Evolutionary conservation across 2,888 invertebrate species (phyloP), one percentile per base, ranked within the genome.

Genomic region (Acronicta psi): DNA sequence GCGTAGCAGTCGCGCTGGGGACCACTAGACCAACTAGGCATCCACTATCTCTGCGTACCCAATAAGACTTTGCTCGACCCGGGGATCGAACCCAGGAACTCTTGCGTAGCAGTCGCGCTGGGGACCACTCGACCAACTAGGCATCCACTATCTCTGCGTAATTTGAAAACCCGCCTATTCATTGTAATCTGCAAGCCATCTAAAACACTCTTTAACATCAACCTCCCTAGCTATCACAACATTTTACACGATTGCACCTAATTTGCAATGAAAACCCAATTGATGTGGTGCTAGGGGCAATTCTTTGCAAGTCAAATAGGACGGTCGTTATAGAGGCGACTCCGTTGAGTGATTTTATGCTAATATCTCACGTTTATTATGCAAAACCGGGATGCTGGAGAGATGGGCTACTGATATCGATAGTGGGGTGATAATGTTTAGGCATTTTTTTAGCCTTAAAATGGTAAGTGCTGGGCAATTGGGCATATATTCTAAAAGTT

Each of bases 251-350:
- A 64, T 70, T 57, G 73, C 61, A 65, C 50, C 49, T 76, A 79
- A 79, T 82, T 76, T 76, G 76, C 79, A 79, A 82, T 79, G 80
- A 82, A 83, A 82, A 77, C 77, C 29, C 82, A 82, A 82, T 83
- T 82, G 79, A 71, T 77, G 73, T 68, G 63, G 69, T 49, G 79
- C 77, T 69, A 67, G 72, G 69, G 67, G 77, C 63, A 74, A 81
- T 82, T 90, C 88, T 93, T 92, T 89, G 92, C 92, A 92, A 92
- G 89, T 92, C 91, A 92, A 92, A 92, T 91, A 84, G 86, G 84
- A 85, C 83, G 82, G 86, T 85, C 79, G 84, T 86, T 83, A 34
- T 34, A 83, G 83, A 66, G 79, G 73, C 80, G 77, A 73, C 77
- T 71, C 72, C 72, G 69, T 46, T 80, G 81, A 85, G 83, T 86